Base-by-base conservation (phyloP, 2,113 vertebrate genomes). In the Excalfactoria chinensis region DNA sequence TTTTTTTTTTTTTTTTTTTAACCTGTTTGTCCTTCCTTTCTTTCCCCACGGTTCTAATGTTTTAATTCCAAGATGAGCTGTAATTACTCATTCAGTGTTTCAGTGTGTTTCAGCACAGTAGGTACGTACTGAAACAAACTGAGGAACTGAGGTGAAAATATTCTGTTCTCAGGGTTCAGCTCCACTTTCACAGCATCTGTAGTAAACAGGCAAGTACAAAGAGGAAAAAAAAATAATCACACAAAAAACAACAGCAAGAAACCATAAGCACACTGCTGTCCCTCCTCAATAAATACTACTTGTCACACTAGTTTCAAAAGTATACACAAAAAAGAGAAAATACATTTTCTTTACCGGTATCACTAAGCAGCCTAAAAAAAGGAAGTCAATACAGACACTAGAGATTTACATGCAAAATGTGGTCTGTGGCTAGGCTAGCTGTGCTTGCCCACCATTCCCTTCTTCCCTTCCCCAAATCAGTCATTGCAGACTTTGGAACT, bases 391-490 rank as follows among this genome's bases (percentile, higher is more conserved):
- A 69, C 4, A 69, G 46, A 70, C 26, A 35, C 1, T 23, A 51
- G 8, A 48, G 73, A 73, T 89, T 79, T 44, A 56, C 14, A 74
- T 43, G 34, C 56, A 56, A 55, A 66, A 53, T 64, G 48, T 35
- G 37, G 2, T 62, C 37, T 46, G 28, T 16, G 43, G 35, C 48
- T 72, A 7, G 26, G 34, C 66, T 25, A 17, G 10, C 26, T 77
- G 75, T 77, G n/a, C n/a, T 49, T 3, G 5, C 46, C 20, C 34
- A 43, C 28, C 26, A 62, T 2, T 16, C 19, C 58, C 13, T 59
- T 10, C 11, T 20, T 59, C 25, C 25, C 25, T 49, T 46, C 40
- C 34, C 22, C 0, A 0, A 32, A 68, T 64, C 70, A 71, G 0
- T 46, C 83, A 56, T 0, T 81, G 69, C n/a, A 67, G 76, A 60